A percentile compares a stretch with the other conserved stretches of the same genome.
phyloP scores from a whole-genome alignment of 1,140 invertebrate species.

The Drosophila busckii region DNA sequence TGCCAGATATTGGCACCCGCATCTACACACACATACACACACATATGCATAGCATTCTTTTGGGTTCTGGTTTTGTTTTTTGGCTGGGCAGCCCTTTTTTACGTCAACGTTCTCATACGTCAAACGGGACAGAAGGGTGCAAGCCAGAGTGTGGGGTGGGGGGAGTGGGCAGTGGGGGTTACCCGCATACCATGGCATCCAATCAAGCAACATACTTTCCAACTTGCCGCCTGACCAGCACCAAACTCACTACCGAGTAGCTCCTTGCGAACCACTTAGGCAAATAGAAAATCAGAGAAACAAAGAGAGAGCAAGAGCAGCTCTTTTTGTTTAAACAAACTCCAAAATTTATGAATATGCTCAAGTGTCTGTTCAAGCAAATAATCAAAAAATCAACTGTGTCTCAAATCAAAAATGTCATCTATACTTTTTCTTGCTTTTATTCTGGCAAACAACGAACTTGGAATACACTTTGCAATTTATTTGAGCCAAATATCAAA shows the following conservation, averaged over 20 bases:
- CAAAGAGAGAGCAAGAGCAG: no score
- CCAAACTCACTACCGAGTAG: background rate
- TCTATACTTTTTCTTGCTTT: no score
- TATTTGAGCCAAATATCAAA: no score
- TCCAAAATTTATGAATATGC: constrained; percentile 69
- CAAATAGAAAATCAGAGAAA: constrained; percentile 65
- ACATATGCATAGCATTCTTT: no score
- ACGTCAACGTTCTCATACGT: constrained; percentile 31
- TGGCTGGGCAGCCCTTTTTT: constrained; percentile 46
- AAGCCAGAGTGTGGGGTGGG: no score
- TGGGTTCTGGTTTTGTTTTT: constrained; percentile 30
- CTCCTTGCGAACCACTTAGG: constrained; percentile 48
- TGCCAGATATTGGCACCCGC: constrained; percentile 58
- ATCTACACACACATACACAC: constrained; percentile 11
- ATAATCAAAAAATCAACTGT: constrained; percentile 5
- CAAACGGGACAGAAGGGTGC: background rate
- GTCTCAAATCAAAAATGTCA: background rate
- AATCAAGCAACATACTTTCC: constrained; percentile 53
- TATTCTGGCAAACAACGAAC: constrained; percentile 4
- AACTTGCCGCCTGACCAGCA: constrained; percentile 18
- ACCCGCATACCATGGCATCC: constrained; percentile 37
- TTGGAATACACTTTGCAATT: background rate
- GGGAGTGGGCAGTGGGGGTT: no score
- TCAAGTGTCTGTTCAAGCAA: constrained; percentile 26
- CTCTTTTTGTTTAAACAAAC: constrained; percentile 72